Base-by-base conservation (phyloP, 92 coral and sea anemone genomes). In the Phymanthus crucifer region DNA sequence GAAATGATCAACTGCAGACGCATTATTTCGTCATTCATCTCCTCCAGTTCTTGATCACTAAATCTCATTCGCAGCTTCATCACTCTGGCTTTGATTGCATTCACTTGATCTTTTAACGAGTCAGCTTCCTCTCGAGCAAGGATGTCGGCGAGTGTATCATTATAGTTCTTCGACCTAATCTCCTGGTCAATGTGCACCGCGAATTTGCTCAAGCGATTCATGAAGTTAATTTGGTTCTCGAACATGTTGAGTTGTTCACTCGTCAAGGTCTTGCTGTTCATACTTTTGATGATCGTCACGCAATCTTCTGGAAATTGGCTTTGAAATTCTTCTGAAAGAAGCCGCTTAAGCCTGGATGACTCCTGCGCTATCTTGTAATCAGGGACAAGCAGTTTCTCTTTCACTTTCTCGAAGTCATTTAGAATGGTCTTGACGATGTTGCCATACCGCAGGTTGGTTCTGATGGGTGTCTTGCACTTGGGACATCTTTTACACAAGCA, bases 361-460 rank as follows among this genome's bases (percentile, higher is more conserved):
- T 35, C 56, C 19, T 8, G 43, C n/a, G 10, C 40, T 23, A 77
- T 2, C 29, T 77, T 1, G 47, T 74, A 27, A 11, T 40, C 23
- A 35, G 66, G 84, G 32, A 80, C 83, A 4, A 85, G 40, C 21
- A 88, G 78, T 80, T 89, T 88, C 40, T 32, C 65, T 76, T 95
- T 95, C 29, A 93, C 86, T 40, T 65, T 47, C 71, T 95, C 99
- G 84, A 95, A 90, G 87, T 95, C 95, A 1, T 73, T 83, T 23
- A 95, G 90, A 37, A 85, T 88, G 71, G 73, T 88, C 84, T 95
- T 95, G 72, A 95, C 76, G 27, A 89, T 89, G 88, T 95, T 93
- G 40, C 99, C 99, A 72, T 95, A 95, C 47, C 99, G 79, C 23
- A 90, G 85, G 67, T 92, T 90, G 65, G 93, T 95, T 64, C 99